Evolutionary conservation across 2,888 invertebrate genomes (phyloP), one percentile per base, ranked within the genome.

Genomic region (Nemotelus pantherinus): DNA sequence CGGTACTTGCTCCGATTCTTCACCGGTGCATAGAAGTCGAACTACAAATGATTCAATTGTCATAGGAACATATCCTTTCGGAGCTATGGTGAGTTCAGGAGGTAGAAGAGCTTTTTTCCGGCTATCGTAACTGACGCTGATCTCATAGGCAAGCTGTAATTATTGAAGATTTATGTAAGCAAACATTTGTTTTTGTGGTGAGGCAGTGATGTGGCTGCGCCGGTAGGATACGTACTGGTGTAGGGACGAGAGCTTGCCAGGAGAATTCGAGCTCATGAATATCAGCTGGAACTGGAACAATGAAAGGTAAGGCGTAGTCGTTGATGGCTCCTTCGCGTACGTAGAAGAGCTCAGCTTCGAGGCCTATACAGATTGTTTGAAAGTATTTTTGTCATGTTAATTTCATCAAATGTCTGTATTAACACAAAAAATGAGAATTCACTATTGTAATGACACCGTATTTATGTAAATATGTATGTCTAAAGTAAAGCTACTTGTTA

Each of bases 301-400:
- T 91, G 87, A 95, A 96, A 84, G 93, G 91, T 86, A 95, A 92
- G 3, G 95, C 95, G 85, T 95, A 95, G 77, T 92, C 92, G 88
- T 95, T 96, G 82, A 95, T 92, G 78, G 93, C 92, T 47, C 95
- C 95, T 84, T 94, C 93, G 80, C 93, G 89, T 10, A 96, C 95
- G 86, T 95, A 95, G 87, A 92, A 95, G 81, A 95, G 85, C 85
- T 93, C 93, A n/a, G 92, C 92, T 82, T 92, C 90, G 82, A 93
- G 88, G 82, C 93, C 93, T 93, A 89, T 5, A 25, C 0, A 25
- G n/a, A 58, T 58, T 25, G 25, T 25, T 25, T 25, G 25, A 25
- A 25, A 25, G 25, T 25, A 25, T 25, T 25, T 25, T 25, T 25
- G 25, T 25, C 25, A 25, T 25, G 25, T 25, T 25, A 25, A 25